Percentiles rank a stretch among this genome's conserved stretches.
Conservation (phyloP, 92 coral and sea anemone genomes). For the Heliopora coerulea region DNA sequence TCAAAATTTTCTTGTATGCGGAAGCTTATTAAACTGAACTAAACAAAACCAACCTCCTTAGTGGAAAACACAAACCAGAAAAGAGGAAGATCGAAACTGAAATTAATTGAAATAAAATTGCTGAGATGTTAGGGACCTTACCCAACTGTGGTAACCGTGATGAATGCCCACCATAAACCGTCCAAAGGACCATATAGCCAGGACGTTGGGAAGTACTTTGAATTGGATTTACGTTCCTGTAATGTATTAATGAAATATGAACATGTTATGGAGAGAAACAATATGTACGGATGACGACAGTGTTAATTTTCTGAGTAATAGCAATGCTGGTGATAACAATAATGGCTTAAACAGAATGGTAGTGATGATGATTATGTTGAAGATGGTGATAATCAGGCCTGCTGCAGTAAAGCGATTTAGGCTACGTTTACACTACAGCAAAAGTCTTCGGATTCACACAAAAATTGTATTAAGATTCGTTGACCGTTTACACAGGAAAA, state of each 20-base stretch:
- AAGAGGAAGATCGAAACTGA: too few relatives aligned
- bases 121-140: not conserved
- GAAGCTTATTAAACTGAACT: too few relatives aligned
- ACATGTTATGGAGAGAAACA: not conserved
- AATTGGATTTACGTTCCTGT: constrained; percentile 28
- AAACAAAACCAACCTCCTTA: too few relatives aligned
- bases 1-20: too few relatives aligned
- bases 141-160: constrained; percentile 34
- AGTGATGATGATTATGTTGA: not conserved
- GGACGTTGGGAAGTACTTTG: constrained; percentile 11
- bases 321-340: not conserved
- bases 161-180: constrained; percentile 26
- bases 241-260: not conserved
- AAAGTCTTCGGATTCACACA: too few relatives aligned
- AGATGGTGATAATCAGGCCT: not conserved
- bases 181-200: constrained; percentile 21
- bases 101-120: too few relatives aligned
- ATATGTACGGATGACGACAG: not conserved
- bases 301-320: not conserved
- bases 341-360: too few relatives aligned
- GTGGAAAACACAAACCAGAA: too few relatives aligned
- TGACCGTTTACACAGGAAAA: too few relatives aligned
- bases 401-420: too few relatives aligned
- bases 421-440: too few relatives aligned
- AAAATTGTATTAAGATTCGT: too few relatives aligned